Evolutionary conservation across 2,797 vertebrate genomes (phyloP), one percentile per base, ranked within the genome.

Genomic region (Neoniphon sammara): DNA sequence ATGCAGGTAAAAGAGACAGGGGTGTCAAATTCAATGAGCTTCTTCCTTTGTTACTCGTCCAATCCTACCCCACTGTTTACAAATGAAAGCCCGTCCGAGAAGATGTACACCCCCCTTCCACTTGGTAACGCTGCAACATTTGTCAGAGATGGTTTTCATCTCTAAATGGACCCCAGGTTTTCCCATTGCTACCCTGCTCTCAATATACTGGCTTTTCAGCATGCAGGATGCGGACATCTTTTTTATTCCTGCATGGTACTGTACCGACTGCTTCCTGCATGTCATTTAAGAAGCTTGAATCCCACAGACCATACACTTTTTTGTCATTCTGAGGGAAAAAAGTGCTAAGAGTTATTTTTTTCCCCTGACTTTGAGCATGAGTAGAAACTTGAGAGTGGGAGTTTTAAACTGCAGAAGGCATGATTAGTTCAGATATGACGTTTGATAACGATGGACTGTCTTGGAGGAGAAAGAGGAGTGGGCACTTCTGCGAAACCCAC

Each of bases 131-230:
- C 76, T 62, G 71, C 61, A 75, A 70, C 55, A 63, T 85, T 80
- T 82, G 73, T 83, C 84, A 86, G 75, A 77, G 80, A 77, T 81
- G 77, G 71, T 82, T 79, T 75, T 75, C 67, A 54, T 73, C 73
- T 86, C 56, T 30, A 75, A 77, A 70, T 23, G 69, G 68, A 82
- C 58, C 59, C 42, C 64, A 75, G 84, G 70, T 80, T 87, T 59
- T 77, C 66, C 75, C 75, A 59, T 73, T 14, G 52, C 72, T 73
- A 77, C 84, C 83, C 78, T 77, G 94, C 94, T 95, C 94, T 95
- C 94, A 95, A 94, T 95, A 94, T 95, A 95, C 94, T 94, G 92
- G 92, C 87, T 91, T 90, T 85, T 86, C 91, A 93, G 93, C 94
- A 95, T 94, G 93, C 92, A 93, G 92, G 92, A 87, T 92, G 85